Evolutionary conservation across 1,140 invertebrate genomes (phyloP), one percentile per base, ranked within the genome.

Genomic region (Leguminivora glycinivorella): DNA sequence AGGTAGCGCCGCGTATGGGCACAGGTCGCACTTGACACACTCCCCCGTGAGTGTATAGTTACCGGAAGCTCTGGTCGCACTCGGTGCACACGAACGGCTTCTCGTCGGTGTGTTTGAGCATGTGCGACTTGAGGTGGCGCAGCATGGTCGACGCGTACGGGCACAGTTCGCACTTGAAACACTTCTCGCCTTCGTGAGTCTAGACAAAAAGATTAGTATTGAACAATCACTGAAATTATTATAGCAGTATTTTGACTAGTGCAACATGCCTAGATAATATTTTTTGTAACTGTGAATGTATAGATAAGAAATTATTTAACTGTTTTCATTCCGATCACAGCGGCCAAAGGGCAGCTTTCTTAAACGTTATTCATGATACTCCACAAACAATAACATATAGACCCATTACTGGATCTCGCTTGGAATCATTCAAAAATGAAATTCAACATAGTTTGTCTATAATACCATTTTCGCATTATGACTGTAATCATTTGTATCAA

Each of bases 131-230:
- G n/a, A 99, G 93, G 88, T 98, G 98, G 0, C 98, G 94, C 56
- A 96, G 94, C 0, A 97, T 98, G 58, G 97, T 96, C 0, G 98
- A 98, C 0, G 98, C 97, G 89, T 99, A 99, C 0, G 97, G 96
- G 89, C 98, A 99, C 1, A 98, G 88, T 74, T 97, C 97, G 92
- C 98, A 99, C 83, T 97, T 98, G 92, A 96, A 99, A 90, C 98
- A 99, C 85, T 99, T 99, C 91, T 99, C 98, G 1, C 98, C 98
- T 86, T 99, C 98, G 81, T 99, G 98, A 1, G 97, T 97, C 93
- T 98, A 75, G 14, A 52, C 72, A 77, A 66, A 2, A 29, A n/a
- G 6, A 29, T 2, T 60, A 14, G 5, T 26, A 29, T 34, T 47
- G 71, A 68, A 74, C 58, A 26, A 68, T 68, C 66, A 66, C 29